phyloP scores from a whole-genome alignment of 2,888 invertebrate genomes.

The Pseudococcus viburni region DNA sequence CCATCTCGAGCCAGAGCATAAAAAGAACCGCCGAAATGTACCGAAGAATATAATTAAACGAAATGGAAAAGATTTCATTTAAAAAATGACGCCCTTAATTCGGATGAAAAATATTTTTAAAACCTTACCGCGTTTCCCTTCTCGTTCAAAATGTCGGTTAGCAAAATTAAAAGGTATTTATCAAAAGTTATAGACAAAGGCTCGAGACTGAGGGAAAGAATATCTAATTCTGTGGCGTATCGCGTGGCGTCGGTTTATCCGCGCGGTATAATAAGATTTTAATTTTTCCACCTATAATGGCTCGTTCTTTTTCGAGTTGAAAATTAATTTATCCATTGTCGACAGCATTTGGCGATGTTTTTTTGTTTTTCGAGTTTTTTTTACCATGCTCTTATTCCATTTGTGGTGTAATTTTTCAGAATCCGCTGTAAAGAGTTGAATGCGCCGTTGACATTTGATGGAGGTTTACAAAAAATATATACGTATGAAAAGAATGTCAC shows the following conservation, averaged over 20 bases:
- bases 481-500: background rate
- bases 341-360: background rate
- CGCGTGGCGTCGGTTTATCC: background rate
- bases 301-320: background rate
- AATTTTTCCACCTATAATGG: conserved; percentile 25
- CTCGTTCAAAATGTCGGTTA: background rate
- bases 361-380: background rate
- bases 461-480: background rate
- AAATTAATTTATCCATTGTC: conserved; percentile 21
- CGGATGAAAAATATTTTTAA: conserved; percentile 46
- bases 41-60: conserved; percentile 39
- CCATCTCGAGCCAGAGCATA: background rate
- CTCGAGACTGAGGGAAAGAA: background rate
- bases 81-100: conserved; percentile 47
- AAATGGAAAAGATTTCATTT: conserved; percentile 39
- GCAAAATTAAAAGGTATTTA: conserved; percentile 49
- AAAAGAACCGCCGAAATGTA: conserved; percentile 22
- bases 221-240: background rate
- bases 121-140: conserved; percentile 17
- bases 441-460: background rate
- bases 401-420: background rate
- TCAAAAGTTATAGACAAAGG: conserved; percentile 38
- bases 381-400: background rate
- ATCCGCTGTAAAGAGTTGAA: background rate
- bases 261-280: conserved; percentile 20